Percentiles rank a stretch among this genome's conserved stretches.
These are phyloP conservation scores for Callocephalon fimbriatum DNA, from an alignment of 2,113 vertebrate genomes.

Conservation along the genomic window DNA sequence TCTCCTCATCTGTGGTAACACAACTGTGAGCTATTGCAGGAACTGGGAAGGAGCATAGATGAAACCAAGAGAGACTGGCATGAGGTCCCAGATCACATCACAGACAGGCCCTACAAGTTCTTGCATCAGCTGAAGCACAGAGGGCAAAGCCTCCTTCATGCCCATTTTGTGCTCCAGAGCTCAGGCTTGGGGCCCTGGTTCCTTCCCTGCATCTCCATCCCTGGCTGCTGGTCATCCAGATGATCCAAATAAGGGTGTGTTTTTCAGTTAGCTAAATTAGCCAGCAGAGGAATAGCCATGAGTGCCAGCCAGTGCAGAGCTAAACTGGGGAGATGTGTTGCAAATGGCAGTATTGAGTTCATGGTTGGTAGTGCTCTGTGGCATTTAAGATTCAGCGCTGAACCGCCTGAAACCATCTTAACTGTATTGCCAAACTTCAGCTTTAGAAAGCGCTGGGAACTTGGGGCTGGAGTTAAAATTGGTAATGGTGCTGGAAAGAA, in stretches of 20 bases:
- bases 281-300: not conserved
- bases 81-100: not conserved
- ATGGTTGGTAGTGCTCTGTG: not conserved
- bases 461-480: not conserved
- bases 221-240: not conserved
- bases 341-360: not conserved
- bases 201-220: not conserved
- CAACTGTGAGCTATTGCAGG: not conserved
- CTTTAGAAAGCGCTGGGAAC: not conserved
- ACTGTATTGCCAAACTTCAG: no score
- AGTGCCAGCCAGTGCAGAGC: not conserved
- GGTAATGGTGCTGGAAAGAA: not conserved
- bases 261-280: not conserved
- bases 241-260: not conserved
- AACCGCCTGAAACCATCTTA: not conserved
- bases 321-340: not conserved
- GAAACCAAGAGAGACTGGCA: not conserved
- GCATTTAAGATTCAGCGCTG: not conserved
- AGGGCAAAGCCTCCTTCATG: not conserved
- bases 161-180: not conserved
- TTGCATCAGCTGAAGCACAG: rapidly evolving
- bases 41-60: not conserved
- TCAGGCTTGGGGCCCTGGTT: not conserved
- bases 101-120: rapidly evolving
- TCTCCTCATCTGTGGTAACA: not conserved